Percentiles rank a stretch among this genome's conserved stretches.
Conservation (phyloP, 1,140 invertebrate genomes). For the Danaus melanippus region DNA sequence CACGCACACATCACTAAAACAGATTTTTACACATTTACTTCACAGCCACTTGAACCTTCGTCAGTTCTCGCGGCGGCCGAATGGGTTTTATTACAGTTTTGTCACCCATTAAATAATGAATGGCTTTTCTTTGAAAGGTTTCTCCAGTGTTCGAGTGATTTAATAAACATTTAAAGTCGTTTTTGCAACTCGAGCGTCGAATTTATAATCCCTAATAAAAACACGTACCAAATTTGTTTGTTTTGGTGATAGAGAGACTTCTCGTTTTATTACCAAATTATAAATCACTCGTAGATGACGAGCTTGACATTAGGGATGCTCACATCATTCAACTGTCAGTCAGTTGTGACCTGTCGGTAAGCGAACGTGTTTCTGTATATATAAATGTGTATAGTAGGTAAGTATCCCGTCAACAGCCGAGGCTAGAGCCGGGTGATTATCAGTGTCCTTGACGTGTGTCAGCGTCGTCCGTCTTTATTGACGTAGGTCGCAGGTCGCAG, state of each 20-base stretch:
- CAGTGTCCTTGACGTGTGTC: neutral
- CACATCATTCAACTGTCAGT: no score
- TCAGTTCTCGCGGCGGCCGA: constrained; percentile 32
- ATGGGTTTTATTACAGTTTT: constrained; percentile 31
- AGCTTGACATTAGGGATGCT: no score
- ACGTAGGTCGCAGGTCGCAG: constrained; percentile 11
- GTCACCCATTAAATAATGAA: constrained; percentile 43
- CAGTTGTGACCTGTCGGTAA: no score
- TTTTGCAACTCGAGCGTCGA: constrained; percentile 5
- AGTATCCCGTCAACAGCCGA: constrained; percentile 10
- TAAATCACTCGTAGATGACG: no score
- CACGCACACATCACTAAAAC: constrained; percentile 23
- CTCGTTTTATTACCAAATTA: no score
- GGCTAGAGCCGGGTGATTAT: constrained; percentile 34
- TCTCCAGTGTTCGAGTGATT: constrained; percentile 17
- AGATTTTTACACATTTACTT: constrained; percentile 15
- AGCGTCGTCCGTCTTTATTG: no score
- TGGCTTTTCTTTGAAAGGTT: constrained; percentile 37
- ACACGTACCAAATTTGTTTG: no score
- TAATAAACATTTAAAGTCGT: constrained; percentile 9
- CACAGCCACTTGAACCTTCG: constrained; percentile 38
- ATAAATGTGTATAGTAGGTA: neutral
- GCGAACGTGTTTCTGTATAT: no score
- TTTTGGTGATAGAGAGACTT: no score
- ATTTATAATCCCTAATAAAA: no score